Base-by-base conservation (phyloP, 2,888 invertebrate species). In the Trachelus tabidus region DNA sequence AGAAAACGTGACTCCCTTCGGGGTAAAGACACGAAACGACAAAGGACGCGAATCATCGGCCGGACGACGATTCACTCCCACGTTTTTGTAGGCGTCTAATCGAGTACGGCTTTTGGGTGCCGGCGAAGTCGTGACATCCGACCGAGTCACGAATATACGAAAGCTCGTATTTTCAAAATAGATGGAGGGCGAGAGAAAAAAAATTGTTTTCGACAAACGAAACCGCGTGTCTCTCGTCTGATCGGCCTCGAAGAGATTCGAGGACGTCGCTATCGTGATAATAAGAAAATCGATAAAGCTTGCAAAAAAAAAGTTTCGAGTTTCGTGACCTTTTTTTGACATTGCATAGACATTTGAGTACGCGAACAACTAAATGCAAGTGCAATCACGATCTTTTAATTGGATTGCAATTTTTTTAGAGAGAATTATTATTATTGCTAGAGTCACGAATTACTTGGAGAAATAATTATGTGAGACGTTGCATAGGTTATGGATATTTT, bases 131-230 rank as follows among this genome's bases (percentile, higher is more conserved):
- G 40, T 56, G 40, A 56, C 69, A 71, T 74, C 68, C 76, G 23
- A 56, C 40, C 69, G 76, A 30, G 74, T 40, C 31, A 73, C 75
- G 37, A 68, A 80, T 69, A 79, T 69, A 71, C 71, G 73, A 35
- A 40, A 75, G 40, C 69, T 23, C 56, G 69, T 68, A 76, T 69
- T 69, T 34, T 30, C 11, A 69, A 37, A 76, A 69, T 31, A 23
- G 69, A 35, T 4, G 11, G 33, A 68, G 34, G 68, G 3, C 40
- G 12, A n/a, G n/a, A 34, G 74, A 77, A 79, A 74, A 76, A 73
- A 76, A 75, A 34, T 34, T 69, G 40, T 79, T 81, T 78, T 79
- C 77, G 79, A 75, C 76, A 56, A 56, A 56, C 40, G 23, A 23
- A 56, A 56, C 40, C 40, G 40, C 40, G 40, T 56, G 40, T 56